Evolutionary conservation across 2,888 invertebrate species (phyloP).

Genomic region (Ichneumoninae sp.): DNA sequence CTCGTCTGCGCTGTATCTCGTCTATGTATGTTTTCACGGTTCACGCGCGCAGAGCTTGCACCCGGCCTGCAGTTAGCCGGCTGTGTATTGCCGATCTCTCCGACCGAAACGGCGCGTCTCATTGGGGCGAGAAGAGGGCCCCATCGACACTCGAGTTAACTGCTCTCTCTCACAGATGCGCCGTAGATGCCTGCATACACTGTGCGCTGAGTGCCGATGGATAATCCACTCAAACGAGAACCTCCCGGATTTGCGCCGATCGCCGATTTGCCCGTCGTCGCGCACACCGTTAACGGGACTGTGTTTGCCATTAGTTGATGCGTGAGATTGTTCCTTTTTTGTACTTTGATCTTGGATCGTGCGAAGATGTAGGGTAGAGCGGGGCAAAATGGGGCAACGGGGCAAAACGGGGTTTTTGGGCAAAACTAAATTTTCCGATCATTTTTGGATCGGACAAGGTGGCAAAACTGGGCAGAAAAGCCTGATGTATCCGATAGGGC

Average conservation of each 20-base stretch:
- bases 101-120: constrained; percentile 28
- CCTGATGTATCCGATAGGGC: too few species aligned
- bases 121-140: constrained; percentile 50
- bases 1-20: constrained; percentile 38
- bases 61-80: neutral
- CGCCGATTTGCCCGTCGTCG: neutral
- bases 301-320: neutral
- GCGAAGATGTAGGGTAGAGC: too few species aligned
- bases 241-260: neutral
- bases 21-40: constrained; percentile 1
- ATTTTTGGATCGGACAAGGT: too few species aligned
- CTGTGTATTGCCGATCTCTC: constrained; percentile 28
- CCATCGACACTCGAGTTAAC: constrained; percentile 62
- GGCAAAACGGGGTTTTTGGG: too few species aligned
- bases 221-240: constrained; percentile 14
- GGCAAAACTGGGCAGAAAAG: too few species aligned
- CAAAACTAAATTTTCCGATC: too few species aligned
- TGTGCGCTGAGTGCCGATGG: constrained; percentile 19
- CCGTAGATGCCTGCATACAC: neutral
- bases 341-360: neutral
- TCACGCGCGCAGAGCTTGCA: constrained; percentile 1
- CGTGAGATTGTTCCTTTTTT: neutral
- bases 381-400: too few species aligned
- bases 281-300: neutral
- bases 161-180: constrained; percentile 39